Conservation (phyloP, 2,797 vertebrate species). For the Xenentodon cancila region DNA sequence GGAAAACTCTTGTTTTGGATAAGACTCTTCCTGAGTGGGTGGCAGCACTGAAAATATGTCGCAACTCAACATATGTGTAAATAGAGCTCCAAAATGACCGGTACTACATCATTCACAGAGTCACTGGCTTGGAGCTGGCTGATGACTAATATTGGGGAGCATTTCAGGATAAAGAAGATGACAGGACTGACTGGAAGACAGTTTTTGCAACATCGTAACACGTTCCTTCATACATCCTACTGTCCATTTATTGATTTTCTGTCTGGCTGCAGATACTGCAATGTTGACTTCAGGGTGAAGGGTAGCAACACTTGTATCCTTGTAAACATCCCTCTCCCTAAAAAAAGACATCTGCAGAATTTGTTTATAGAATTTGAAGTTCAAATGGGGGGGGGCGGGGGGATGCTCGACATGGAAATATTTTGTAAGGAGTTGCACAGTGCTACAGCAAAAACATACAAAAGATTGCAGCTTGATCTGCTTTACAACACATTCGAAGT, state of each 20-base stretch:
- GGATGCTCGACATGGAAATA: constrained; percentile 34
- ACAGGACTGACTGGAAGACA: constrained; percentile 22
- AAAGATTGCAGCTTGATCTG: constrained; percentile 46
- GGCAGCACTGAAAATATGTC: constrained; percentile 30
- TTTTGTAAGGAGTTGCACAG: constrained; percentile 25
- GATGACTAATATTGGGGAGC: constrained; percentile 24
- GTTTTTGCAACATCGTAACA: constrained; percentile 25
- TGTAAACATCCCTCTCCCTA: constrained; percentile 8
- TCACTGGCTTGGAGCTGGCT: constrained; percentile 18
- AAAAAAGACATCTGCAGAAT: constrained; percentile 17
- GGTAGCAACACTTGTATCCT: constrained; percentile 37
- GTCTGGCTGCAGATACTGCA: constrained; percentile 59
- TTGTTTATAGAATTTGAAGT: background rate
- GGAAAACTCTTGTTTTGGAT: constrained; percentile 26
- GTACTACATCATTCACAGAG: constrained; percentile 20
- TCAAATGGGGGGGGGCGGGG: background rate
- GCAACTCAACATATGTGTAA: constrained; percentile 12
- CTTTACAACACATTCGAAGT: constrained; percentile 34
- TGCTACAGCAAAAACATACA: constrained; percentile 17
- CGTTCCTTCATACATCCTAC: constrained; percentile 17
- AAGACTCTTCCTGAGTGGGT: constrained; percentile 36
- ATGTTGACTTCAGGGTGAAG: constrained; percentile 46
- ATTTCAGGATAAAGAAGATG: constrained; percentile 1
- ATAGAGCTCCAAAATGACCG: constrained; percentile 33
- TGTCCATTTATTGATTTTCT: constrained; percentile 61